Percentiles rank a stretch among this genome's conserved stretches.
These are phyloP conservation scores for Alectura lathami DNA, from an alignment of 2,113 vertebrate genomes.

Conservation along the genomic window DNA sequence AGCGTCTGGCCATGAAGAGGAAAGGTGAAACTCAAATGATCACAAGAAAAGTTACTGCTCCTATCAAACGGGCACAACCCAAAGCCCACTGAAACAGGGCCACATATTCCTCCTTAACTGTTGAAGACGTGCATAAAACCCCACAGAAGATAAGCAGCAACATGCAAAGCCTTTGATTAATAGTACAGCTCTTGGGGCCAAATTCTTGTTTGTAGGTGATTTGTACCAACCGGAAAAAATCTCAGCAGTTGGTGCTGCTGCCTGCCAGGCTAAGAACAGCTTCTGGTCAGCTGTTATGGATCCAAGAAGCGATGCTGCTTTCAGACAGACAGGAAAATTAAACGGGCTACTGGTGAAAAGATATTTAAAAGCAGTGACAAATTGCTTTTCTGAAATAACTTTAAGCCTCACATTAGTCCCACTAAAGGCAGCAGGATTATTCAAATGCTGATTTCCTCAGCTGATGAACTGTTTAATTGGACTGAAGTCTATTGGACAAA, in stretches of 20 bases:
- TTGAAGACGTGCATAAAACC: background rate
- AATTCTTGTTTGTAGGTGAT: background rate
- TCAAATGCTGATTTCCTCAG: background rate
- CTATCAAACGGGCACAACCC: background rate
- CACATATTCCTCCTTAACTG: background rate
- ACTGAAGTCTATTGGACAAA: background rate
- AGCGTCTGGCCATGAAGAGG: background rate
- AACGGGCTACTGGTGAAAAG: background rate
- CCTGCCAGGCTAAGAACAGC: background rate
- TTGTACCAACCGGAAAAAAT: background rate
- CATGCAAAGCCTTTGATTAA: background rate
- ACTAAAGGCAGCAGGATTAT: background rate
- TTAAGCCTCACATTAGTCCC: background rate
- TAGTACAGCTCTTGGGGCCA: background rate
- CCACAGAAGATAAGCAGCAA: background rate
- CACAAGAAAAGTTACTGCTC: background rate
- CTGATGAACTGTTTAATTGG: constrained; percentile 19
- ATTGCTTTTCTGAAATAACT: background rate
- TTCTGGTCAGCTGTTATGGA: background rate
- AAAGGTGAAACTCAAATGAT: background rate
- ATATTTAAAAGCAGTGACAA: background rate
- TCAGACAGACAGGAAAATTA: background rate
- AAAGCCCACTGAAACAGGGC: background rate
- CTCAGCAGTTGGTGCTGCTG: background rate
- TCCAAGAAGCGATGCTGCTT: background rate